Percentiles rank a stretch among this genome's conserved stretches.
phyloP scores from a whole-genome alignment of 2,797 vertebrate species.

The Perodicticus potto region DNA sequence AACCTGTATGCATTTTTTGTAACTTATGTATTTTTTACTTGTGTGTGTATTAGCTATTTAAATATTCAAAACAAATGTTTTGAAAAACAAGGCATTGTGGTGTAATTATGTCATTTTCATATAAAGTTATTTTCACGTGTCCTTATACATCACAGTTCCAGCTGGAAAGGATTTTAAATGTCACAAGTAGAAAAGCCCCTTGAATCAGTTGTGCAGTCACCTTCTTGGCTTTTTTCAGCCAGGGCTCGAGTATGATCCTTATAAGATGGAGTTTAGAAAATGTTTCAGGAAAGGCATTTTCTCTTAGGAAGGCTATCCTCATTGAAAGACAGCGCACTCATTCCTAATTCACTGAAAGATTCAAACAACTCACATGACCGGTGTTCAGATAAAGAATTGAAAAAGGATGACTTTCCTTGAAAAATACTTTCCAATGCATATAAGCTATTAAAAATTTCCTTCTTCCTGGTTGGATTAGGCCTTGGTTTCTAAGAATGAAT shows the following conservation, averaged over 20 bases:
- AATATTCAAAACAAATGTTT: slow-evolving; percentile 15
- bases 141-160: neutral
- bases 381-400: neutral
- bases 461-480: neutral
- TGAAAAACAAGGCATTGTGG: neutral
- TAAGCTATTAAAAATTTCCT: neutral
- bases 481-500: slow-evolving; percentile 43
- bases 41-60: neutral
- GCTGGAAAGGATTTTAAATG: slow-evolving; percentile 11
- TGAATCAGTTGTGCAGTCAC: neutral
- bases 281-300: neutral
- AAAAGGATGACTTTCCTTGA: neutral
- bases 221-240: neutral
- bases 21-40: slow-evolving; percentile 25
- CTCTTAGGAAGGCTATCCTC: neutral
- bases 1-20: neutral
- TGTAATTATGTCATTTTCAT: slow-evolving; percentile 17
- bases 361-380: neutral
- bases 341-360: slow-evolving; percentile 7
- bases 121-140: neutral
- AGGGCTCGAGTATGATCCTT: neutral
- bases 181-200: neutral
- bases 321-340: neutral
- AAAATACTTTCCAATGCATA: neutral
- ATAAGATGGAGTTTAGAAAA: neutral